Base-by-base conservation (phyloP, 2,113 vertebrate species). In the Mormoops blainvillei region DNA sequence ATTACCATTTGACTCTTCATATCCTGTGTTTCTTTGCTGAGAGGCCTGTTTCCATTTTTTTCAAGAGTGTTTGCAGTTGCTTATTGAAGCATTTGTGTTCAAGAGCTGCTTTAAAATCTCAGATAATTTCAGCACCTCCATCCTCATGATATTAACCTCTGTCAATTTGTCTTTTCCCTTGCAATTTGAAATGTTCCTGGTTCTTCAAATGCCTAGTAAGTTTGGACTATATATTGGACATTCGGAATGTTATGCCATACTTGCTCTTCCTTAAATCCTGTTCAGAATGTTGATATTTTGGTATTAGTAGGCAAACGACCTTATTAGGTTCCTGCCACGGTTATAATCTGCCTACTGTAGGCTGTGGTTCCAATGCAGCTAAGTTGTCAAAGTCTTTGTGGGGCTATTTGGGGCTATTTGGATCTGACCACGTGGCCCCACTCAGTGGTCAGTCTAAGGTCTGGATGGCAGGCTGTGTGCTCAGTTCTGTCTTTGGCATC, bases 61-160 rank as follows among this genome's bases (percentile, higher is more conserved):
- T 81, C 41, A 48, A 52, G 31, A 70, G 16, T 73, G 3, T 87
- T 88, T 14, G 24, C 18, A 36, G 20, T 81, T 84, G 38, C 12
- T 78, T 67, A 15, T 43, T 92, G 58, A 45, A 80, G 22, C 58
- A 52, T 94, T 80, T 91, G 33, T 61, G 36, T 22, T 61, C 58
- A 73, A 41, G 52, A 91, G 18, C 31, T 91, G 4, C 77, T 93
- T 95, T 94, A 77, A 89, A 82, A 76, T 48, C 36, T 85, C 26
- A 88, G 31, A 52, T 81, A 24, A 84, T 95, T 71, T 45, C 20
- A 96, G 18, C 15, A 56, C 63, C 33, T 73, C 2, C 41, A 36
- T 80, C 63, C 33, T 67, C 28, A 50, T 74, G 61, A 48, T 71
- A 76, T 76, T 6, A 3, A 31, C 28, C 1, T 95, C 70, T 96